These are phyloP conservation scores for Rhombomys opimus DNA, from an alignment of 2,113 vertebrate genomes.

Conservation along the genomic window DNA sequence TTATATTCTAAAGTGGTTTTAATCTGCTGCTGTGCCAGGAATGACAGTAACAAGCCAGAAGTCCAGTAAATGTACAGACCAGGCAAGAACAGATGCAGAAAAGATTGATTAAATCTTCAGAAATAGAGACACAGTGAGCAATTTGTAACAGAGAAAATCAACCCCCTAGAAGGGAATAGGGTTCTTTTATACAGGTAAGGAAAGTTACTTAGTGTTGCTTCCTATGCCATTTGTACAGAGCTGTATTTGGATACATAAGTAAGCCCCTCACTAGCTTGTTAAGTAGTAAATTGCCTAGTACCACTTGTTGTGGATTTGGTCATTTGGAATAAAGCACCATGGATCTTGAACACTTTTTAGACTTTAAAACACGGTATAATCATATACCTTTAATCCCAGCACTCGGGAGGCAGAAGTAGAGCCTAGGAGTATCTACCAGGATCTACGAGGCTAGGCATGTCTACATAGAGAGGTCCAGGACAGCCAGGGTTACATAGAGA, in stretches of 20 bases:
- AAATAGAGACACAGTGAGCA: not conserved
- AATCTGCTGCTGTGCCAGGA: not conserved
- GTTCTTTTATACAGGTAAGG: not conserved
- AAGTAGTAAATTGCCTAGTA: not conserved
- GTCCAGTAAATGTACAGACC: not conserved
- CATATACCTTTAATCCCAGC: not conserved
- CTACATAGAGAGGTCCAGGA: not conserved
- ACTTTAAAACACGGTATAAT: not conserved
- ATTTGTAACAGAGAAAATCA: not conserved
- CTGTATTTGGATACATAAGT: not conserved
- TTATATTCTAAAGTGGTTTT: slow-evolving; percentile 17
- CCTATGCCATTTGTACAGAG: not conserved
- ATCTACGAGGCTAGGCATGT: not conserved
- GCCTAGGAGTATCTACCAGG: too few species aligned
- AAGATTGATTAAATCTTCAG: not conserved
- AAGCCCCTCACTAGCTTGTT: not conserved
- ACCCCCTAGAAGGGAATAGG: not conserved
- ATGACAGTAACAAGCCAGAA: not conserved
- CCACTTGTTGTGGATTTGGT: not conserved
- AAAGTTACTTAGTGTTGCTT: not conserved
- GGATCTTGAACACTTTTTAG: not conserved
- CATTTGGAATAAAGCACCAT: not conserved
- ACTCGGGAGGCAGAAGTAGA: not conserved
- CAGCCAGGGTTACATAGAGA: not conserved
- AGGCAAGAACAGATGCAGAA: not conserved